phyloP scores from a whole-genome alignment of 2,113 vertebrate genomes.

The Pitta sordida region DNA sequence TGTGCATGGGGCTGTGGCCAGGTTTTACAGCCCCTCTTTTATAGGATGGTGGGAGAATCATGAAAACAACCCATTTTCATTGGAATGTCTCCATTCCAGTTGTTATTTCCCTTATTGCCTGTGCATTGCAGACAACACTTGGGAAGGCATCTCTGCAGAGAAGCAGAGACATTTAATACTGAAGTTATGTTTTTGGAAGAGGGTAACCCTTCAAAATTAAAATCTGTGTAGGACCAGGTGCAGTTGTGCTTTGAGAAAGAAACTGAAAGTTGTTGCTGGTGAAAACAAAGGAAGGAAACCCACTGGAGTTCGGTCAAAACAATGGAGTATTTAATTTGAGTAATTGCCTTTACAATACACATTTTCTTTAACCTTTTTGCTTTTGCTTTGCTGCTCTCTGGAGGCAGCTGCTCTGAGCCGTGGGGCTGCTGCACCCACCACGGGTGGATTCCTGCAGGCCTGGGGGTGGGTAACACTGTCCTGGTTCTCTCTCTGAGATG shows the following conservation, averaged over 20 bases:
- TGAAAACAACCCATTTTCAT: neutral
- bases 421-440: neutral
- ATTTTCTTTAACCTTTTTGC: neutral
- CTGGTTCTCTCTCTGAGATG: neutral
- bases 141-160: neutral
- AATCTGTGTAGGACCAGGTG: neutral
- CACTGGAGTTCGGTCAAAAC: neutral
- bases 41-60: neutral
- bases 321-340: neutral
- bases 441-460: neutral
- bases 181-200: neutral
- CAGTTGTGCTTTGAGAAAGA: neutral
- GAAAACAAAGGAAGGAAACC: neutral
- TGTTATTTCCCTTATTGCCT: neutral
- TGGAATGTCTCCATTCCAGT: neutral
- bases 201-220: neutral
- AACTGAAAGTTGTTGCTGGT: neutral
- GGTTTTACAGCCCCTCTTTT: neutral
- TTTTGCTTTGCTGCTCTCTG: neutral
- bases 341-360: neutral
- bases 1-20: neutral
- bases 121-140: neutral
- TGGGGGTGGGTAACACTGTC: neutral
- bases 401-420: neutral
- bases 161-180: neutral